These are phyloP conservation scores for Drosophila sordidapex DNA, from an alignment of 2,888 invertebrate species.

Conservation along the genomic window DNA sequence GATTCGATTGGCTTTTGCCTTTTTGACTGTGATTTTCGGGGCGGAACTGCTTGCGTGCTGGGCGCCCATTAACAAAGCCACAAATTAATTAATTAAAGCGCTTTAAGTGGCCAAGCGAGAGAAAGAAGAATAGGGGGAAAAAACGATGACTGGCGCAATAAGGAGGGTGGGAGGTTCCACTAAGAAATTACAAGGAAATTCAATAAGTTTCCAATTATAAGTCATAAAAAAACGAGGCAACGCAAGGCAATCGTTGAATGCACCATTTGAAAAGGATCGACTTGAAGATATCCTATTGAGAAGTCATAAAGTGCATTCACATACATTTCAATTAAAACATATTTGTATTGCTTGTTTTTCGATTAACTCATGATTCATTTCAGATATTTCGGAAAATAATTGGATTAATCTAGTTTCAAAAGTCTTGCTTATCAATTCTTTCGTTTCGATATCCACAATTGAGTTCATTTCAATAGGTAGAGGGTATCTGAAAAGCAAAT, in stretches of 20 bases:
- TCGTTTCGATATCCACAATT: neutral
- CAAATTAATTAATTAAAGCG: slow-evolving; percentile 77
- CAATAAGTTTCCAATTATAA: slow-evolving; percentile 50
- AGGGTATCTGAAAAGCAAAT: slow-evolving; percentile 12
- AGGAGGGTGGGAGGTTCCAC: slow-evolving; percentile 6
- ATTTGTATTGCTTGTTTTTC: too few species aligned
- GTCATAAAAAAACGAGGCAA: slow-evolving; percentile 8
- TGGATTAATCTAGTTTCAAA: neutral
- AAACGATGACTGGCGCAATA: slow-evolving; percentile 1
- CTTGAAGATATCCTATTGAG: slow-evolving; percentile 6
- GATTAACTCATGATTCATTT: neutral
- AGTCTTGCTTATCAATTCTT: neutral
- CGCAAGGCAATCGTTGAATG: neutral
- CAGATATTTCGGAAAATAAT: neutral
- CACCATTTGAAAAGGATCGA: neutral
- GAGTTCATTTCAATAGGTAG: neutral
- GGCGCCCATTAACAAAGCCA: slow-evolving; percentile 65
- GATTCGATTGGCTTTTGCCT: slow-evolving; percentile 56
- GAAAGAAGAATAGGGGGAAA: neutral
- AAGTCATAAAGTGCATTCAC: neutral
- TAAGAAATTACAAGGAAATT: slow-evolving; percentile 49
- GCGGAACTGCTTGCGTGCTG: slow-evolving; percentile 59
- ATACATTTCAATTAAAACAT: neutral
- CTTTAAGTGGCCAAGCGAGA: slow-evolving; percentile 51
- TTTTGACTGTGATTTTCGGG: slow-evolving; percentile 44